Evolutionary conservation across 1,140 invertebrate genomes (phyloP), one percentile per base, ranked within the genome.

Genomic region (Xylocopa sonorina): DNA sequence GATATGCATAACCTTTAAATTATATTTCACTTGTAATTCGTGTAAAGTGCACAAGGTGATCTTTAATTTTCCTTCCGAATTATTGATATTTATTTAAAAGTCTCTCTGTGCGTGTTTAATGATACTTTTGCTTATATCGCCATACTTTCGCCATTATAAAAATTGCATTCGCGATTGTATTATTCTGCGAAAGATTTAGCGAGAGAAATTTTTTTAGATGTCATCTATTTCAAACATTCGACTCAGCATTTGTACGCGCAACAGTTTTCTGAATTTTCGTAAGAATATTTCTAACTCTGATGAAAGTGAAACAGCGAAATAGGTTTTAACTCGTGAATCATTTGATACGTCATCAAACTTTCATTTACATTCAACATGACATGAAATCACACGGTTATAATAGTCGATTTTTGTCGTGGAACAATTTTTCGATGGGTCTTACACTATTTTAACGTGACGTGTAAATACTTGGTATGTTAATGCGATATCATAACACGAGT

Each of bases 181-280:
- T n/a, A n/a, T n/a, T n/a, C 10, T 0, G 34, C 24, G 12, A 60
- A 12, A 60, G n/a, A 24, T 21, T 2, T 50, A 6, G 32, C 10
- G 34, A 16, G 4, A 38, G 32, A 41, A 69, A 48, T 14, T 55
- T 58, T 21, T 57, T 53, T 18, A 50, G 38, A 71, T 24, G 27
- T 48, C 43, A 80, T 80, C 81, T 84, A 84, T 84, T 84, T 84
- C 32, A 4, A 80, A 75, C 21, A 46, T 41, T 43, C 84, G 83
- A 83, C 58, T 84, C 83, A 82, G 27, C 43, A 48, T 53, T 38
- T 67, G n/a, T 55, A 41, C 71, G 24, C 7, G 27, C 21, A 27
- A 67, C 43, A 83, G 16, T 83, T 80, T 80, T 43, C 43, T 12
- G 34, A 66, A 55, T 60, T 34, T 62, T 32, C 53, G 48, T 75